Evolutionary conservation across 2,113 vertebrate species (phyloP), one percentile per base, ranked within the genome.

Genomic region (Callorhinus ursinus): DNA sequence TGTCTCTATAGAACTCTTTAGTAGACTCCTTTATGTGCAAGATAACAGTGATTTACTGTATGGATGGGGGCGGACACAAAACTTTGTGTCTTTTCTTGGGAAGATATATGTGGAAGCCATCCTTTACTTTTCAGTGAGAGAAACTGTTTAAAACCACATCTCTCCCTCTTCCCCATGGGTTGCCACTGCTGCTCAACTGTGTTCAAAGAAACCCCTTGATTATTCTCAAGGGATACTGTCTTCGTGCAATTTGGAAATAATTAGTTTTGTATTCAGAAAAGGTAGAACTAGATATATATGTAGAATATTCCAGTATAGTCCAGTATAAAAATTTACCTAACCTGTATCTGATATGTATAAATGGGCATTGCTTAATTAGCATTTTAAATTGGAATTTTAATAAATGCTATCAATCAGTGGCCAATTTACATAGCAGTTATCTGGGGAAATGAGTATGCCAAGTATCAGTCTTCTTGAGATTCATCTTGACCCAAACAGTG

Each of bases 361-460:
- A 79, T 91, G 65, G 71, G 71, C 81, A 97, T 89, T 69, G 59
- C 77, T 79, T 95, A 93, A 97, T 97, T 97, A 96, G 92, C 94
- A 97, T 97, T 95, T 94, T 97, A 92, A 97, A 96, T 97, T 92
- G 94, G 90, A 95, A 97, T 97, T 96, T 97, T 97, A 98, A 97
- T 97, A 95, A 94, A 97, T 88, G 39, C 94, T 95, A 94, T 96
- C 93, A 67, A 95, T 97, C 97, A 97, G 93, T 95, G 97, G 90
- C 96, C 97, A 92, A 96, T 92, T 94, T 97, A 79, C 92, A 96
- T 77, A 95, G 71, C 76, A 97, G 95, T 97, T 92, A 95, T 95
- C 96, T 96, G 81, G 84, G 86, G 95, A 96, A 95, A 97, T 74
- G 65, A 96, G 72, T 11, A 1, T 81, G 93, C 84, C 63, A 90